Evolutionary conservation across 2,113 vertebrate genomes (phyloP), one percentile per base, ranked within the genome.

Genomic region (Nothoprocta perdicaria): DNA sequence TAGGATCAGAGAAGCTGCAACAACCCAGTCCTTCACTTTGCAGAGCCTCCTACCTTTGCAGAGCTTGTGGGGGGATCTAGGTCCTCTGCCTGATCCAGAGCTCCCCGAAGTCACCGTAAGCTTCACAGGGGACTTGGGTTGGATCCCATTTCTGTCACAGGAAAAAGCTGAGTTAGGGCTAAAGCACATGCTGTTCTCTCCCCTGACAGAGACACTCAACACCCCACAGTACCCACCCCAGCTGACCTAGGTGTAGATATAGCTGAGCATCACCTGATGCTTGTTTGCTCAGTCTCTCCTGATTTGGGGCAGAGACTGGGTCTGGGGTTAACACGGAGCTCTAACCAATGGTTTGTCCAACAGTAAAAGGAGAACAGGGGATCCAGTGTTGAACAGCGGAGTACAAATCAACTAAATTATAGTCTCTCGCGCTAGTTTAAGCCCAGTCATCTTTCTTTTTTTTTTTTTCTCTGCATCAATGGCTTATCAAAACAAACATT

Each of bases 131-230:
- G 33, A 19, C 21, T 58, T 67, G 67, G 31, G 63, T 5, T 8
- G 12, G 26, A 14, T 50, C 43, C 38, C 60, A 18, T 67, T 82
- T 53, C 43, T 15, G 29, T 48, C 1, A 1, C 15, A 40, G 40
- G 65, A 12, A 12, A 38, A 13, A 40, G 38, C 45, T 41, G 27
- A 71, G 24, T 8, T 62, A 71, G 2, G 1, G 7, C 8, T 33
- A n/a, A 75, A 41, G 27, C 0, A 0, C 57, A 61, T 45, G 31
- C 31, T 5, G 1, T 24, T 52, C 27, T 27, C 9, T 57, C 27
- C 29, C 27, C 53, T 31, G 29, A 29, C 27, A 31, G 53, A 18
- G 27, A 18, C 53, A 57, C 53, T 57, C 53, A 31, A 6, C 27
- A 57, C 53, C 9, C 53, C 31, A 31, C 16, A 57, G 53, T 29